Percentiles rank a stretch among this genome's conserved stretches.
phyloP scores from a whole-genome alignment of 2,888 invertebrate species.

The Hirtodrosophila duncani region DNA sequence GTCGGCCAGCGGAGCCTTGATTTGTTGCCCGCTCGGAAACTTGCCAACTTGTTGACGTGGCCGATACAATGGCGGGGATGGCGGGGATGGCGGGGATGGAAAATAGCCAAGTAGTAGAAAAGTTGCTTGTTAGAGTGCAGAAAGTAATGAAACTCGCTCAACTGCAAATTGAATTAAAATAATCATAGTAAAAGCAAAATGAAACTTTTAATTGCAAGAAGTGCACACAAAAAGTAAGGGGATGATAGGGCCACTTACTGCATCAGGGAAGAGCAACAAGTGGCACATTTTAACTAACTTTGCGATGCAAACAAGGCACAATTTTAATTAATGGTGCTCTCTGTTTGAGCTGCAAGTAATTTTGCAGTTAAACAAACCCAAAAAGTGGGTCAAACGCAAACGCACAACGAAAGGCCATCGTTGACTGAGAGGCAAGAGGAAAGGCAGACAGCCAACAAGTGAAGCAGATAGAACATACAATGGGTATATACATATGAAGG shows the following conservation, averaged over 20 bases:
- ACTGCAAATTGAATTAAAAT: slow-evolving; percentile 10
- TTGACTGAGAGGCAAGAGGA: background rate
- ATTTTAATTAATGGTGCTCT: slow-evolving; percentile 11
- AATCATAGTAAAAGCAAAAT: background rate
- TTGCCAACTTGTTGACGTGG: slow-evolving; percentile 7
- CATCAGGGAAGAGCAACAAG: no score
- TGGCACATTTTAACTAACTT: slow-evolving; percentile 26
- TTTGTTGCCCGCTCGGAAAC: slow-evolving; percentile 34
- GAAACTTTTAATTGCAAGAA: background rate
- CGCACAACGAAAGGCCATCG: slow-evolving; percentile 37
- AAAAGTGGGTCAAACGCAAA: slow-evolving; percentile 50
- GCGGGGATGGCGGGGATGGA: slow-evolving; percentile 2
- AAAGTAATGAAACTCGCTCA: background rate
- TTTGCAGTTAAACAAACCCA: no score
- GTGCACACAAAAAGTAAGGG: slow-evolving; percentile 5
- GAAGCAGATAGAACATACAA: background rate
- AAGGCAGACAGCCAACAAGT: background rate
- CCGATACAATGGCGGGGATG: background rate
- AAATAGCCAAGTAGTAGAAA: slow-evolving; percentile 4
- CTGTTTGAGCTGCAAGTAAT: background rate
- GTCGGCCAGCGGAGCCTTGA: slow-evolving; percentile 36
- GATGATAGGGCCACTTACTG: no score
- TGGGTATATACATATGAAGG: background rate
- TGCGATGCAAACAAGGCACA: slow-evolving; percentile 6
- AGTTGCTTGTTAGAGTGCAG: no score